Evolutionary conservation across 1,140 invertebrate species (phyloP).

Genomic region (Calycopis cecrops): DNA sequence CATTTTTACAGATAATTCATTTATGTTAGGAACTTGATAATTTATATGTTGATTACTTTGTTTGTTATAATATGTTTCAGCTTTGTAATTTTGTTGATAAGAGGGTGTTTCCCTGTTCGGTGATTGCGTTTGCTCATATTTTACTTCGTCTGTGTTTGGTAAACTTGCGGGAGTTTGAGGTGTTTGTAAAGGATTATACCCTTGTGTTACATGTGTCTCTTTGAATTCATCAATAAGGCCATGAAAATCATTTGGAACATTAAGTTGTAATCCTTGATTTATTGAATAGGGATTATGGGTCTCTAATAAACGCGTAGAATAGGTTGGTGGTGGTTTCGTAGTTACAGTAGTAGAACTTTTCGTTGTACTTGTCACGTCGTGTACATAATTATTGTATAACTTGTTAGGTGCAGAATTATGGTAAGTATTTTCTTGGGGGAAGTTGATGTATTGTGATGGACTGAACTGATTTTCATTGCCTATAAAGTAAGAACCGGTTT

Average conservation of each 20-base stretch:
- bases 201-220: conserved; percentile 41
- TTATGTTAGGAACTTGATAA: background rate
- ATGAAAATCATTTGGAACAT: conserved; percentile 63
- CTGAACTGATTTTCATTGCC: conserved; percentile 44
- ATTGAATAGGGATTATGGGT: conserved; percentile 70
- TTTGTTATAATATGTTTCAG: background rate
- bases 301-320: conserved; percentile 53
- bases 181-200: conserved; percentile 22
- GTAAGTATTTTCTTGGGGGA: conserved; percentile 34
- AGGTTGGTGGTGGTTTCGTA: conserved; percentile 44
- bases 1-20: conserved; percentile 1
- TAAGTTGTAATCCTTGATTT: conserved; percentile 69
- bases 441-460: conserved; percentile 39
- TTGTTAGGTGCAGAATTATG: conserved; percentile 27
- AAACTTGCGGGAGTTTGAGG: conserved; percentile 25
- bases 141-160: conserved; percentile 25
- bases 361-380: conserved; percentile 34
- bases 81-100: conserved; percentile 45
- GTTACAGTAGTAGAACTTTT: conserved; percentile 40
- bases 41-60: background rate
- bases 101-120: conserved; percentile 27
- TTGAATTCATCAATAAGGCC: conserved; percentile 60
- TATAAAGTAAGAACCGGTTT: conserved; percentile 40
- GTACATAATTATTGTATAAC: conserved; percentile 25
- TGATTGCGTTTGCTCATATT: conserved; percentile 24